Conservation (phyloP, 2,797 vertebrate species). For the Crenichthys baileyi region DNA sequence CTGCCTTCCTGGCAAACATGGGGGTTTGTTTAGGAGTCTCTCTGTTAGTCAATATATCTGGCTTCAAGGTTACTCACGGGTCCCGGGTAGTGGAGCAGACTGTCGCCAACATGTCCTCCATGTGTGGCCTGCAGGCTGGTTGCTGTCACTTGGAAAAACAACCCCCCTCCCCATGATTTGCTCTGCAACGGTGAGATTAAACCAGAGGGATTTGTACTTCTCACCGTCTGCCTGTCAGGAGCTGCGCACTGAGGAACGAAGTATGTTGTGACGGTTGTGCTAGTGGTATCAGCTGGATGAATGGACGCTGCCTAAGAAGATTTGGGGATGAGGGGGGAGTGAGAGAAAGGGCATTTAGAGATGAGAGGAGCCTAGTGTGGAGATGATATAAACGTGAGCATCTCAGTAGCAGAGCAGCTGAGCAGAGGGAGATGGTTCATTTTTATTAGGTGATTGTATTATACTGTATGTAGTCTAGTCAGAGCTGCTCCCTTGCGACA, state of each 20-base stretch:
- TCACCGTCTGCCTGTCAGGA: constrained; percentile 65
- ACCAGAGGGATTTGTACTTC: constrained; percentile 68
- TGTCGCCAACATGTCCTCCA: constrained; percentile 32
- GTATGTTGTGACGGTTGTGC: constrained; percentile 73
- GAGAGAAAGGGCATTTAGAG: constrained; percentile 36
- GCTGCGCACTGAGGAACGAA: constrained; percentile 33
- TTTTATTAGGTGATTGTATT: constrained; percentile 69
- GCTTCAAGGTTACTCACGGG: constrained; percentile 46
- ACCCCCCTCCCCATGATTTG: background rate
- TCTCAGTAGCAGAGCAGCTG: constrained; percentile 57
- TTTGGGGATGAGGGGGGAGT: constrained; percentile 34
- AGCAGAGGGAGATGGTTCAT: constrained; percentile 57
- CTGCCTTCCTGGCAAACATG: constrained; percentile 50
- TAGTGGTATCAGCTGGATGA: constrained; percentile 53
- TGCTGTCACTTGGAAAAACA: constrained; percentile 36
- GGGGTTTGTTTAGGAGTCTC: constrained; percentile 58
- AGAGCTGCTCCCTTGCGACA: constrained; percentile 49
- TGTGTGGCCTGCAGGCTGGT: constrained; percentile 45
- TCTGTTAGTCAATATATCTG: constrained; percentile 42
- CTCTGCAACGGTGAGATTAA: constrained; percentile 53
- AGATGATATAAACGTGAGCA: constrained; percentile 39
- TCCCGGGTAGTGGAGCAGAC: constrained; percentile 1
- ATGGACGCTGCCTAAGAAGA: constrained; percentile 60
- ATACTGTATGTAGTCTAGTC: constrained; percentile 42
- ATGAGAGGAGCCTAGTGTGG: constrained; percentile 28